These are phyloP conservation scores for Ammospiza maritima DNA, from an alignment of 2,797 vertebrate genomes.

Conservation along the genomic window DNA sequence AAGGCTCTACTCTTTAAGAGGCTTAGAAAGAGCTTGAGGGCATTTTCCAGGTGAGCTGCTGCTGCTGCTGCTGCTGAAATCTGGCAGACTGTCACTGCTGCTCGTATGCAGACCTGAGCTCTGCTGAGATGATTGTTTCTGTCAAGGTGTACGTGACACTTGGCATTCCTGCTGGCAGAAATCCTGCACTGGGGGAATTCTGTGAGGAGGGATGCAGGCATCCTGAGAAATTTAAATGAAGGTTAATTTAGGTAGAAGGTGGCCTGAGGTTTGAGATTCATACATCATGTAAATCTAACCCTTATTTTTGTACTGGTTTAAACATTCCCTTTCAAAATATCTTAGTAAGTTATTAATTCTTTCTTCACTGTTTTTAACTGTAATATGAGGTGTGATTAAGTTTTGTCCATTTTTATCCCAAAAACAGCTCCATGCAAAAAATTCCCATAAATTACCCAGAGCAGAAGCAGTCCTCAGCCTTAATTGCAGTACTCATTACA, in stretches of 20 bases:
- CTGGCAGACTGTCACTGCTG: background rate
- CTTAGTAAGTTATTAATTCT: background rate
- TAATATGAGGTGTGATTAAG: background rate
- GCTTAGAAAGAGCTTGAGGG: background rate
- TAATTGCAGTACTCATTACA: background rate
- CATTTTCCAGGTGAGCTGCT: background rate
- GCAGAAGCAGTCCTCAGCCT: background rate
- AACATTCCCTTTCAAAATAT: background rate
- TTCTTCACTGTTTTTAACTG: background rate
- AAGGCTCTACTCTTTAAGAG: background rate
- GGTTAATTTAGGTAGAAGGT: background rate
- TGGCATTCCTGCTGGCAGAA: background rate
- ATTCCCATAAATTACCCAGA: background rate
- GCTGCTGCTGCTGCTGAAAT: background rate
- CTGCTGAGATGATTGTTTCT: background rate
- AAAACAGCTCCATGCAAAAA: background rate
- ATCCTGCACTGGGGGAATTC: background rate
- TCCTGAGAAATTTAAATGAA: background rate
- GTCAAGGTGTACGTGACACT: background rate
- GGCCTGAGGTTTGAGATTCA: background rate
- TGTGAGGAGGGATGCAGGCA: background rate
- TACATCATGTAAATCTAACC: background rate
- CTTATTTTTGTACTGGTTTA: background rate
- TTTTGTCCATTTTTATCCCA: background rate
- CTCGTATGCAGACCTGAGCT: accelerated